phyloP scores from a whole-genome alignment of 2,797 vertebrate genomes.

The Tenualosa thibaudeaui region DNA sequence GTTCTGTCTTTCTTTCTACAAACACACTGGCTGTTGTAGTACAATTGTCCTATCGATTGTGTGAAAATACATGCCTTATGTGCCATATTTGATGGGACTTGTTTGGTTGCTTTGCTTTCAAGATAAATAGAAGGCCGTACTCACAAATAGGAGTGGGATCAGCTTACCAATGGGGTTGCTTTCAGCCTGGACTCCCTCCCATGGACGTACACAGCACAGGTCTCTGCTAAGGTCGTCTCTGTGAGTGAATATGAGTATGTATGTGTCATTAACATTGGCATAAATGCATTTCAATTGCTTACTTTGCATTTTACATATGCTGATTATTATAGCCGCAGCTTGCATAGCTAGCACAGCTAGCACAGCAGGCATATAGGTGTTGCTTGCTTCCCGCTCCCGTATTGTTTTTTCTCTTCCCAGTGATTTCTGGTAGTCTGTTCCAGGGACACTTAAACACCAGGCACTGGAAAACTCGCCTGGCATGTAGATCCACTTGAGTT shows the following conservation, averaged over 20 bases:
- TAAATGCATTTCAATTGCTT: not conserved
- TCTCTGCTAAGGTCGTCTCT: slow-evolving; percentile 43
- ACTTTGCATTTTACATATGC: not conserved
- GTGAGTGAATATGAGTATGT: slow-evolving; percentile 27
- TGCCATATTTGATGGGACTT: not conserved
- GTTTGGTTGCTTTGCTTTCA: not conserved
- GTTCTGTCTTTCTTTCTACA: not conserved
- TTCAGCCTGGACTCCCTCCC: slow-evolving; percentile 42
- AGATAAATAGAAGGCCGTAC: not conserved
- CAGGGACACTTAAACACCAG: no score
- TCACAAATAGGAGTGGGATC: slow-evolving; percentile 16
- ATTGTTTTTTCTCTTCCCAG: no score
- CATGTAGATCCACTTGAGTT: no score
- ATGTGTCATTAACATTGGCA: not conserved
- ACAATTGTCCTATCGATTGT: not conserved
- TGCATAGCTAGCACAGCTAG: no score
- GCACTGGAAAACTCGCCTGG: no score
- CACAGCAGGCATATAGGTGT: no score
- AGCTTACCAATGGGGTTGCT: slow-evolving; percentile 42
- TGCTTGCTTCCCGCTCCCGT: no score
- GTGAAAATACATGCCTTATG: not conserved
- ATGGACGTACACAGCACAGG: slow-evolving; percentile 40
- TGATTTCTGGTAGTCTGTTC: no score
- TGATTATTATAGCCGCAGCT: no score
- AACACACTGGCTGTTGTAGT: not conserved